Evolutionary conservation across 2,888 invertebrate genomes (phyloP), one percentile per base, ranked within the genome.

Genomic region (Noctua fimbriata): DNA sequence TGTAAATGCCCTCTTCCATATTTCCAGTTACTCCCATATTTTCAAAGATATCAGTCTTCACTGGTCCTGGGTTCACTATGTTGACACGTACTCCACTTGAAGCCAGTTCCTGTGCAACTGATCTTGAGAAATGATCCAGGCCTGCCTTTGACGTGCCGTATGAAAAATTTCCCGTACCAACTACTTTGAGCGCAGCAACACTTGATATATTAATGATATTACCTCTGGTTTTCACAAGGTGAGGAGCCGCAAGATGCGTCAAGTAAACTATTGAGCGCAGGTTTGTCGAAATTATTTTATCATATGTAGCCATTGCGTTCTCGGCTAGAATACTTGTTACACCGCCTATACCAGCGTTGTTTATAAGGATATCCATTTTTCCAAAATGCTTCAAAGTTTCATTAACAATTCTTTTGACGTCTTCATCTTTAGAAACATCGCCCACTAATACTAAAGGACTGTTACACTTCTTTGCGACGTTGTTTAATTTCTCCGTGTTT

Each of bases 161-260:
- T 32, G 66, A 10, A 32, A 47, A 67, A 32, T 1, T 18, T 3
- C 4, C 32, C 2, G 18, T 12, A 9, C 12, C 24, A 2, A 66
- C 1, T 32, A 4, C 2, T 73, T 12, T 10, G 4, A 66, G 47
- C 47, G 24, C 32, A 66, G 32, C 66, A 47, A 73, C 6, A 44
- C 73, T 73, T 73, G 73, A 73, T 47, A 73, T 73, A 67, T 73
- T 73, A 5, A 67, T 16, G 12, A 73, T 73, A 60, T 78, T 98
- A 24, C 98, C 91, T 75, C 87, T 88, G 3, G 89, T 87, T 76
- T 84, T 73, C 24, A 89, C 82, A 4, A 91, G 79, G 58, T 88
- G 82, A 0, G 90, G 89, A 10, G 82, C 86, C 7, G 89, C 88
- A 2, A 89, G 74, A 49, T 87, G 80, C 1, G 87, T 86, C 49